These are phyloP conservation scores for Catotricha subobsoleta DNA, from an alignment of 2,888 invertebrate species.

Conservation along the genomic window DNA sequence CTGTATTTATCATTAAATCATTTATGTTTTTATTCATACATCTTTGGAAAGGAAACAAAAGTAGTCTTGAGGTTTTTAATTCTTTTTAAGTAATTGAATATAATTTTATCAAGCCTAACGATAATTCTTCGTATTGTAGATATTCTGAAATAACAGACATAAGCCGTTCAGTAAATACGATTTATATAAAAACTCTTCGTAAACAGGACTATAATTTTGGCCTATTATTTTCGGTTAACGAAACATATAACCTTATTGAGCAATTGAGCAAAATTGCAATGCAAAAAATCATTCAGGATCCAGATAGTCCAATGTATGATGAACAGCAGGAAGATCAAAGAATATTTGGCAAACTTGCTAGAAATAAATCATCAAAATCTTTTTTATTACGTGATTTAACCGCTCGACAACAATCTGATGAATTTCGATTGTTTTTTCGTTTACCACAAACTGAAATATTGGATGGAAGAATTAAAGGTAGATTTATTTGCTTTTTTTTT, in stretches of 20 bases:
- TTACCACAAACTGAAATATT: slow-evolving; percentile 80
- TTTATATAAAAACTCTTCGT: slow-evolving; percentile 69
- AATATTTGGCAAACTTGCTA: slow-evolving; percentile 63
- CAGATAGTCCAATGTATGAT: slow-evolving; percentile 79
- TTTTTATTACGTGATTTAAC: slow-evolving; percentile 89
- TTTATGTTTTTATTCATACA: slow-evolving; percentile 88
- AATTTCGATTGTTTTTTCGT: slow-evolving; percentile 67
- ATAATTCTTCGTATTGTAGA: slow-evolving; percentile 40
- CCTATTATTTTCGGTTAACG: slow-evolving; percentile 72
- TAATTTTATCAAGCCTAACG: not conserved
- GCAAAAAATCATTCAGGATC: slow-evolving; percentile 57
- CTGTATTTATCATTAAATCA: slow-evolving; percentile 93
- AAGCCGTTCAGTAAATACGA: slow-evolving; percentile 65
- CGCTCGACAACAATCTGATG: slow-evolving; percentile 83
- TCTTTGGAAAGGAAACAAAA: slow-evolving; percentile 79
- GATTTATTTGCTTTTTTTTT: not conserved
- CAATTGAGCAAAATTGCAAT: slow-evolving; percentile 94
- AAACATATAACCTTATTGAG: slow-evolving; percentile 82
- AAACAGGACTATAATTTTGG: slow-evolving; percentile 74
- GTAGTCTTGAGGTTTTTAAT: slow-evolving; percentile 82
- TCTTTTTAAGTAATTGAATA: slow-evolving; percentile 6
- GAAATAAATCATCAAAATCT: slow-evolving; percentile 79
- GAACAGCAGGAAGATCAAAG: slow-evolving; percentile 84
- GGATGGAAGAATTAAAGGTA: slow-evolving; percentile 83
- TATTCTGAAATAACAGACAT: slow-evolving; percentile 61